Evolutionary conservation across 1,140 invertebrate genomes (phyloP), one percentile per base, ranked within the genome.

Genomic region (Reticulitermes speratus): DNA sequence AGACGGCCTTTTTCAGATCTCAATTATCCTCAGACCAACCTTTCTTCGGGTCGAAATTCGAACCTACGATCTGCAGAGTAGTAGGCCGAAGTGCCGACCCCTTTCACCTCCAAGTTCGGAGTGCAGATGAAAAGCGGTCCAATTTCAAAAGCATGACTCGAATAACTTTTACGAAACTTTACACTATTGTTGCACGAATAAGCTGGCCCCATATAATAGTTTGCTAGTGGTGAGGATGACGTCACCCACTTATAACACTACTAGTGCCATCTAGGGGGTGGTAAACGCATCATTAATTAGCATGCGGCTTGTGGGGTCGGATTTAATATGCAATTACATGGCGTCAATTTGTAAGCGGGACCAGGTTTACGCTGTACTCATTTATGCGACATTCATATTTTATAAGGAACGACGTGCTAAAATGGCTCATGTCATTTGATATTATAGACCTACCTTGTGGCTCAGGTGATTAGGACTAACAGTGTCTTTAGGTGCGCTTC

Each of bases 231-330:
- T 75, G 65, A 75, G 65, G 65, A 75, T 75, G 65, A 75, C 65
- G 65, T 75, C 65, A 75, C 65, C 65, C 65, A 75, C 65, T 75
- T 75, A 75, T 30, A 75, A 75, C 65, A 16, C 65, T 25, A 75
- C 65, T 75, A 75, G 65, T 75, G 65, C 65, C 65, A 75, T 75
- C 65, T 75, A 75, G 65, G 65, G 65, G 65, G 65, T 75, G 65
- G 65, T 75, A 75, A 75, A 75, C 65, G 65, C 65, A 75, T 75
- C 65, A 75, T 75, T 75, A 75, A 75, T 75, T 75, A 75, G 65
- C 65, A 75, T 75, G 65, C 65, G n/a, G 65, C 65, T 75, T 75
- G 65, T 75, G n/a, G 65, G 8, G 65, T 30, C 65, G n/a, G 65
- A 75, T 75, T 75, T 75, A 75, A 75, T 75, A 75, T 75, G 65